A percentile compares a stretch with the other conserved stretches of the same genome.
phyloP scores from a whole-genome alignment of 2,888 invertebrate genomes.

The Beris morrisii region DNA sequence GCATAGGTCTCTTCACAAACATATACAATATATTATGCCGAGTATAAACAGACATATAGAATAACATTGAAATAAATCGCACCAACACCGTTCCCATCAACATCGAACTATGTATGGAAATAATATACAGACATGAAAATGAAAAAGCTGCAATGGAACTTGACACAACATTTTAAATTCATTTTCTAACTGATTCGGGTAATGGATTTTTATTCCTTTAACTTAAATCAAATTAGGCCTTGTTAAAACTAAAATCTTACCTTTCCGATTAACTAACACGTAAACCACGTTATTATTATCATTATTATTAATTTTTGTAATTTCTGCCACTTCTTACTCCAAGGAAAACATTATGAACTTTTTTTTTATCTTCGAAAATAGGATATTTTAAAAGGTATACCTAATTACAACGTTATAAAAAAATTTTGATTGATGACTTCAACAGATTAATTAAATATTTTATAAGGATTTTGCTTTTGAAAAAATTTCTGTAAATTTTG shows the following conservation, averaged over 20 bases:
- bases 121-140: no score
- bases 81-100: no score
- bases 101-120: no score
- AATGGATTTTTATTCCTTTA: no score
- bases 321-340: background rate
- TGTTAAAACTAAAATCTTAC: background rate
- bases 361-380: background rate
- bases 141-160: background rate
- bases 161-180: background rate
- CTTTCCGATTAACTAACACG: background rate
- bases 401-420: background rate
- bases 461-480: conserved; percentile 2
- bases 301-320: background rate
- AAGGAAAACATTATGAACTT: background rate
- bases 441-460: no score
- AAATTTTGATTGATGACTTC: conserved; percentile 1
- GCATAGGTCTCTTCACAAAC: no score
- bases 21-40: no score
- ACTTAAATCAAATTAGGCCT: background rate
- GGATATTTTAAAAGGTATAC: conserved; percentile 2
- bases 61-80: no score
- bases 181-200: background rate
- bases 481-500: conserved; percentile 21
- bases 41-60: no score
- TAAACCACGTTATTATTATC: background rate